Base-by-base conservation (phyloP, 2,113 vertebrate species). In the Alligator sinensis region DNA sequence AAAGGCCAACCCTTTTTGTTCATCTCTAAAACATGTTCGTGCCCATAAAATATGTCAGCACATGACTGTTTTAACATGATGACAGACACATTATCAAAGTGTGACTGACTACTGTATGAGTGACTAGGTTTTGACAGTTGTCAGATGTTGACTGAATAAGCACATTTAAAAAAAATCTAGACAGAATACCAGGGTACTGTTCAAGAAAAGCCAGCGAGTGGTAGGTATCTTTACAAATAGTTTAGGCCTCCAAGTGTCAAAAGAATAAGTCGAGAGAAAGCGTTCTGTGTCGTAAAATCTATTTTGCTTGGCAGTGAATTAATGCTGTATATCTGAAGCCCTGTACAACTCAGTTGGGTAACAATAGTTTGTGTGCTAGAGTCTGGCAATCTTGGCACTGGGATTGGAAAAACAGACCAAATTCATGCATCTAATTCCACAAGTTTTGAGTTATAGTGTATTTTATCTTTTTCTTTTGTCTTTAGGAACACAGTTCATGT, bases 31-130 rank as follows among this genome's bases (percentile, higher is more conserved):
- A 97, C 98, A 95, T 97, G 98, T 97, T 97, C 95, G 85, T 98
- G 98, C 97, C 98, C 98, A 96, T 97, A 97, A 97, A 98, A 98
- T 97, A 97, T 99, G 98, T 98, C 98, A 98, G 97, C 93, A 87
- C 94, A 91, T 95, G 98, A 97, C 98, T 97, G 97, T 97, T 98
- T 94, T 96, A 98, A 96, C 97, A 96, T 76, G 82, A 92, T 98
- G 98, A 98, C 98, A 98, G 98, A 98, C 98, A 97, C 95, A 93
- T 96, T 84, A 93, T 93, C 90, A 54, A 96, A 98, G 97, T 96
- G 97, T 97, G 98, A 98, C 96, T 92, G 97, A 95, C 89, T 89
- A 64, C 77, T 77, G 54, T 28, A 61, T 27, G 95, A 97, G 97
- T 96, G 98, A 98, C 97, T 96, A 5, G 97, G 91, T 95, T 97